Percentiles rank a stretch among this genome's conserved stretches.
Evolutionary conservation across 92 coral and sea anemone genomes (phyloP).

Genomic region (Zoanthus solanderi): DNA sequence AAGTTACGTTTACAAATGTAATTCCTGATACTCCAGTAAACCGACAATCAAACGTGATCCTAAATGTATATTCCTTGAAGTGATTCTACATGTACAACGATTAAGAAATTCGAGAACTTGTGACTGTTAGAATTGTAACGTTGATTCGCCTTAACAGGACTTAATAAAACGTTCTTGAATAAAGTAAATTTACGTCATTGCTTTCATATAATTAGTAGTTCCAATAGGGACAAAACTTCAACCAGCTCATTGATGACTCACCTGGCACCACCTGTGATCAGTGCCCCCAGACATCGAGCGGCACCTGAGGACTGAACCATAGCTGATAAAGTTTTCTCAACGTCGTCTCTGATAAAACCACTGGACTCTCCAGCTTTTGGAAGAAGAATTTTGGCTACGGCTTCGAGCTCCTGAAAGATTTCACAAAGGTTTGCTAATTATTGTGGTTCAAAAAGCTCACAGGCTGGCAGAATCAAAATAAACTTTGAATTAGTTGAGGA

Average conservation of each 20-base stretch:
- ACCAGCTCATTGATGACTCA: constrained; percentile 28
- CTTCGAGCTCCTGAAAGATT: constrained; percentile 86
- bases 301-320: constrained; percentile 81
- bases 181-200: neutral
- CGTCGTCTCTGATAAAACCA: constrained; percentile 96
- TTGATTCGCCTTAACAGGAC: neutral
- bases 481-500: no score
- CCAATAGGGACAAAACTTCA: neutral
- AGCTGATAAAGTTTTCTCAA: constrained; percentile 80
- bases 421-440: no score
- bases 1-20: no score
- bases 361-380: constrained; percentile 90
- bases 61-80: neutral
- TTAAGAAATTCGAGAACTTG: neutral
- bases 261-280: constrained; percentile 89
- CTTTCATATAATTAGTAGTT: neutral
- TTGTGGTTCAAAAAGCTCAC: no score
- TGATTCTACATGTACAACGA: no score
- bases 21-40: no score
- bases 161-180: neutral
- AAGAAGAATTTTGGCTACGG: constrained; percentile 77
- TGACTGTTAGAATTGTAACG: neutral
- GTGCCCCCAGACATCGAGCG: constrained; percentile 82
- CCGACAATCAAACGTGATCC: neutral
- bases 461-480: no score